These are phyloP conservation scores for Elephantulus edwardii DNA, from an alignment of 2,113 vertebrate species.

Conservation along the genomic window DNA sequence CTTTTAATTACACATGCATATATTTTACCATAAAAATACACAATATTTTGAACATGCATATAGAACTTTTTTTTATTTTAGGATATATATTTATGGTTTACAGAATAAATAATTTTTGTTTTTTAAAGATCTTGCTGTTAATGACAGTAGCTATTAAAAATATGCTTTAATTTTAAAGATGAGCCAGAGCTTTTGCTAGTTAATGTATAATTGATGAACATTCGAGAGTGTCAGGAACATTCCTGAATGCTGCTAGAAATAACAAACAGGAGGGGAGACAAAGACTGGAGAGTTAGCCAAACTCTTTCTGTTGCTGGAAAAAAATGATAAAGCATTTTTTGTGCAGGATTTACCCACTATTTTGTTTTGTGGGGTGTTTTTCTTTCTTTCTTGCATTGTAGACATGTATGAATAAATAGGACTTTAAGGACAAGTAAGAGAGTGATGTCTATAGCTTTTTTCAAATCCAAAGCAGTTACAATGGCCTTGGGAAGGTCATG, in stretches of 20 bases:
- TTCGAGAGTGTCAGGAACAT: background rate
- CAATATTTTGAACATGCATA: slow-evolving; percentile 7
- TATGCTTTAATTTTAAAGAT: background rate
- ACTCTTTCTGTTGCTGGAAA: background rate
- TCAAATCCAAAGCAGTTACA: background rate
- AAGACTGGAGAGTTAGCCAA: background rate
- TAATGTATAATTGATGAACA: slow-evolving; percentile 21
- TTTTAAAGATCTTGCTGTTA: slow-evolving; percentile 45
- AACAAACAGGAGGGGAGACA: background rate
- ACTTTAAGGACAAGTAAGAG: background rate
- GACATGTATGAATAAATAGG: background rate
- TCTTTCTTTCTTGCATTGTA: no score
- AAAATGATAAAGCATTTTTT: background rate
- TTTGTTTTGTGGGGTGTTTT: no score
- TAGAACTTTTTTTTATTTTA: background rate
- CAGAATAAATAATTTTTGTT: slow-evolving; percentile 14
- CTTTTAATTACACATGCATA: slow-evolving; percentile 52
- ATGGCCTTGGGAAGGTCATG: background rate
- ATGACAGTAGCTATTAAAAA: slow-evolving; percentile 31
- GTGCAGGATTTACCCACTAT: background rate
- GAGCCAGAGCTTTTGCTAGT: slow-evolving; percentile 31
- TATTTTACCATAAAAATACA: slow-evolving; percentile 48
- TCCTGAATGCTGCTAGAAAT: background rate
- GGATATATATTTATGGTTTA: slow-evolving; percentile 12
- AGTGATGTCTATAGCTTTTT: background rate